Evolutionary conservation across 2,797 vertebrate genomes (phyloP).

Genomic region (Megalops cyprinoides): DNA sequence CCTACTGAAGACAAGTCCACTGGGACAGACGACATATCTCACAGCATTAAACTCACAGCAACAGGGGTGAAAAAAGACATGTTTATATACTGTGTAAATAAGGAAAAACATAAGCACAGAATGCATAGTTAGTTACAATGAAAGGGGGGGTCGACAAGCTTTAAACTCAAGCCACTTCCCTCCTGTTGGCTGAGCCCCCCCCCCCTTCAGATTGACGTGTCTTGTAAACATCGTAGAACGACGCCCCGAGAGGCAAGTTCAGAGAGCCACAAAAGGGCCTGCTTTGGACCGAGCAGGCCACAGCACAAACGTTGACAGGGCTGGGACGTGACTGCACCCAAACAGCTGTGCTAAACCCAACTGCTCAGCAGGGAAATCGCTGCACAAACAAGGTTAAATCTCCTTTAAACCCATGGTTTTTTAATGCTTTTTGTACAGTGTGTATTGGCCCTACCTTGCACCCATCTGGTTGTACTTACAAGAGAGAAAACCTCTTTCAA

Average conservation of each 20-base stretch:
- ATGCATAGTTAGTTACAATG: no score
- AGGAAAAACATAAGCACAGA: no score
- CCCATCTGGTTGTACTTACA: conserved; percentile 35
- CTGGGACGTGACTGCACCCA: conserved; percentile 14
- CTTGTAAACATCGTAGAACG: neutral
- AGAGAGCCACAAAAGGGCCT: neutral
- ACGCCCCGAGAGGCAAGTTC: neutral
- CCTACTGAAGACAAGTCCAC: no score
- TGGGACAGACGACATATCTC: no score
- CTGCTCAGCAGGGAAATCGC: conserved; percentile 31
- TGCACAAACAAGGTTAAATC: conserved; percentile 19
- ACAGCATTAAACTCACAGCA: no score
- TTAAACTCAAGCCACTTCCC: neutral
- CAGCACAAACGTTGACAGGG: neutral
- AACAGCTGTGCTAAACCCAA: conserved; percentile 34
- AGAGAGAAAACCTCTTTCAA: conserved; percentile 16
- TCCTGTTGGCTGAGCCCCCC: neutral
- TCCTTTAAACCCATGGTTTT: neutral
- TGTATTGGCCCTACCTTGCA: neutral
- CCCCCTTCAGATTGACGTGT: no score
- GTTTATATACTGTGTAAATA: neutral
- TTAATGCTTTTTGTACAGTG: neutral
- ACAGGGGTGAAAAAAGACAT: neutral
- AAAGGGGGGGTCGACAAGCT: neutral
- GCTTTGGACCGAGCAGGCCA: neutral